Evolutionary conservation across 2,797 vertebrate species (phyloP).

Genomic region (Sebastes steindachneri): DNA sequence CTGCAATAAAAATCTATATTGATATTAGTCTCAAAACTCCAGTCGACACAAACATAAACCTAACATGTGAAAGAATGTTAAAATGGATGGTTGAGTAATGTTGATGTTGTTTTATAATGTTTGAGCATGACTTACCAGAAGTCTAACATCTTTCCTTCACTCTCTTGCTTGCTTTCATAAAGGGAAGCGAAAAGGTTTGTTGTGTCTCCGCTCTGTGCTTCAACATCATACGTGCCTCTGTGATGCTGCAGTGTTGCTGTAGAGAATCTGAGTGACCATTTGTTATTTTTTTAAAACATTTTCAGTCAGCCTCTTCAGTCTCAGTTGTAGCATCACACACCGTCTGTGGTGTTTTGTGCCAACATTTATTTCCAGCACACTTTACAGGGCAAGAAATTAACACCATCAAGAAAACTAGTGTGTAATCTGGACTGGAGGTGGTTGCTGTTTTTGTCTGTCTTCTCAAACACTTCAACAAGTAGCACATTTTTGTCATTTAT

Average conservation of each 20-base stretch:
- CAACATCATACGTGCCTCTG: conserved; percentile 39
- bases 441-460: conserved; percentile 2
- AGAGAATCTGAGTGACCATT: neutral
- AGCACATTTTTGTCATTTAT: neutral
- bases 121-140: conserved; percentile 30
- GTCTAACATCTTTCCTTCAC: conserved; percentile 67
- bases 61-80: neutral
- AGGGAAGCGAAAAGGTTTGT: conserved; percentile 89
- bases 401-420: neutral
- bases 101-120: conserved; percentile 30
- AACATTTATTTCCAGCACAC: conserved; percentile 6
- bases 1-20: neutral
- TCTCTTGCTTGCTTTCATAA: conserved; percentile 77
- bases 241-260: conserved; percentile 44
- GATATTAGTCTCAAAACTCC: neutral
- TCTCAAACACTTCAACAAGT: neutral
- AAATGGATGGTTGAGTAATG: conserved; percentile 2
- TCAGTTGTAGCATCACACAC: conserved; percentile 36
- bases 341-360: conserved; percentile 4
- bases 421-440: neutral
- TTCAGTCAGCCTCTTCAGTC: neutral
- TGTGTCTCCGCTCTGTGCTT: conserved; percentile 60
- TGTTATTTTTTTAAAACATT: neutral
- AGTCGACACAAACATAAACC: neutral
- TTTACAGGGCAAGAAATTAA: conserved; percentile 22